Base-by-base conservation (phyloP, 2,113 vertebrate species). In the Ondatra zibethicus region DNA sequence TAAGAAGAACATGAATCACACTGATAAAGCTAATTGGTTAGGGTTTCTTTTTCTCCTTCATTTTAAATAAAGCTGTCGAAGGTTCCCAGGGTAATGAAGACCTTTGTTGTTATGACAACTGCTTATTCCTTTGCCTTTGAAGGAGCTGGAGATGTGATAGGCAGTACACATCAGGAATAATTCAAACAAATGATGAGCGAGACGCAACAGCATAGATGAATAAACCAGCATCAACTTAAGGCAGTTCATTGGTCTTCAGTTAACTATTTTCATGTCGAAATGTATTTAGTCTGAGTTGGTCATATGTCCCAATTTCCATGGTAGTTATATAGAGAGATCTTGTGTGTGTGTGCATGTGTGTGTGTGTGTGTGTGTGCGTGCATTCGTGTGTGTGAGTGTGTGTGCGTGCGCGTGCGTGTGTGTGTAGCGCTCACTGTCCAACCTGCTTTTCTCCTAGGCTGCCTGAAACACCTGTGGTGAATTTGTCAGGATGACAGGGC, bases 81-180 rank as follows among this genome's bases (percentile, higher is more conserved):
- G 98, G 97, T 98, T 98, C 97, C 98, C 97, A 97, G 98, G 98
- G 98, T 98, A 99, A 98, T 98, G 98, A 99, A 98, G 97, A 98
- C 98, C 98, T 98, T 98, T 99, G 99, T 99, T 99, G 98, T 99
- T 99, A 99, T 98, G 98, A 99, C 98, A 98, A 99, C 98, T 98
- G 98, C 98, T 98, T 98, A 97, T 96, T 98, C 97, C 97, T 98
- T 96, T 98, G 97, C 86, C 97, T 98, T 98, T 98, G 98, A 98
- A 99, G 98, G 96, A 97, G 95, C 58, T 93, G 95, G 96, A 89
- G 93, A 97, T 98, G 97, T 88, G 98, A 98, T 98, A 96, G 98
- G 98, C 96, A 98, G 45, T 36, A 97, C 98, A 97, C 98, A 98
- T 98, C 98, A 98, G 98, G 97, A 99, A 98, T 98, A 98, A 98